Conservation (phyloP, 2,797 vertebrate species). For the Megaceryle alcyon region DNA sequence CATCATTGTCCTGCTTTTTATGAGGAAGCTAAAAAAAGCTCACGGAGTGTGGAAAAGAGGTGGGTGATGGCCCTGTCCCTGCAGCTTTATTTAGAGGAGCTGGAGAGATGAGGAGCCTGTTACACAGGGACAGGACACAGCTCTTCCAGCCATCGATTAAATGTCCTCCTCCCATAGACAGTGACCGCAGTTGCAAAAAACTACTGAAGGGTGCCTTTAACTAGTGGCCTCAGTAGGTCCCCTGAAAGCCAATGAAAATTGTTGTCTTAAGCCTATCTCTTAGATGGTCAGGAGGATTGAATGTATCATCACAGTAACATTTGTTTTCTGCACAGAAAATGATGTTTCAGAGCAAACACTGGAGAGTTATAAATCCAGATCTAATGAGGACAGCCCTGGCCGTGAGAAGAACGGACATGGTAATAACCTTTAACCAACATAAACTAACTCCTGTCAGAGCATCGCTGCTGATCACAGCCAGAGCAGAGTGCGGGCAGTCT, state of each 20-base stretch:
- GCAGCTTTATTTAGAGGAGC: neutral
- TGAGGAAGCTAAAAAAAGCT: slow-evolving; percentile 86
- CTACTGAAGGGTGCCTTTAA: neutral
- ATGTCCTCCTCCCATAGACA: neutral
- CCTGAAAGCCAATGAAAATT: neutral
- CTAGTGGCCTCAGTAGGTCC: fast-evolving
- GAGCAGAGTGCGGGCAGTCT: neutral
- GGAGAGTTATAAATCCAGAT: slow-evolving; percentile 89
- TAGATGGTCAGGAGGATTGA: neutral
- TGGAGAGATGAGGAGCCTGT: neutral
- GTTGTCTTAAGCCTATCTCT: neutral
- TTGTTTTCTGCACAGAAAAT: slow-evolving; percentile 81
- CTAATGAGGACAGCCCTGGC: slow-evolving; percentile 82
- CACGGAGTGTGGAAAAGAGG: slow-evolving; percentile 89
- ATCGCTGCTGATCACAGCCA: neutral
- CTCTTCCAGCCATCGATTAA: neutral
- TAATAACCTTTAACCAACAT: slow-evolving; percentile 30
- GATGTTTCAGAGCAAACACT: slow-evolving; percentile 85
- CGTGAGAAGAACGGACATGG: slow-evolving; percentile 70
- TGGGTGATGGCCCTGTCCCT: slow-evolving; percentile 7
- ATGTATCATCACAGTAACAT: too few species aligned
- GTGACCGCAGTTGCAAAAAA: neutral
- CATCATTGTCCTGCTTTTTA: slow-evolving; percentile 85
- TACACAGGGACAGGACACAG: neutral
- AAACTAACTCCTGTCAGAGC: neutral